Percentiles rank a stretch among this genome's conserved stretches.
phyloP scores from a whole-genome alignment of 2,113 vertebrate genomes.

The Amia ocellicauda region DNA sequence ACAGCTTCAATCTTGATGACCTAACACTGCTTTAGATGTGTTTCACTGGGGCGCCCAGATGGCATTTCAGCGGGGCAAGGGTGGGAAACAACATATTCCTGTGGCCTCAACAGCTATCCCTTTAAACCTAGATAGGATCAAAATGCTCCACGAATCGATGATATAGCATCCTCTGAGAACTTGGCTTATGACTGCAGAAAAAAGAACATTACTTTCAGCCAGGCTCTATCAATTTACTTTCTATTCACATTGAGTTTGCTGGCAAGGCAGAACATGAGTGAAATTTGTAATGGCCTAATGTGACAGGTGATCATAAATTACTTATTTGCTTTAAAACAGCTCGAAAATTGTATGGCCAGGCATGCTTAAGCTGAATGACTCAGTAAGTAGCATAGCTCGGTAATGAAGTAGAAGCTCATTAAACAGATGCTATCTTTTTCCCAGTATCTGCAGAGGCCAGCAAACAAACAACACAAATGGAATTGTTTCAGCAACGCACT shows the following conservation, averaged over 20 bases:
- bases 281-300: conserved; percentile 13
- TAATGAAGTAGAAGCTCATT: conserved; percentile 13
- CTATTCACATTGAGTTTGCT: background rate
- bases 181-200: background rate
- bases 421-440: conserved; percentile 6
- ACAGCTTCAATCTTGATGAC: no score
- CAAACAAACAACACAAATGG: background rate
- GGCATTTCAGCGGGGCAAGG: background rate
- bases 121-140: background rate
- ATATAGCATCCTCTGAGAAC: background rate
- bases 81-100: background rate
- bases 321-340: background rate
- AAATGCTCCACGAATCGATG: background rate
- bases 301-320: conserved; percentile 12
- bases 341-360: background rate
- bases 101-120: background rate
- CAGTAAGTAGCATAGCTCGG: background rate
- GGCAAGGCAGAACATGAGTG: conserved; percentile 11
- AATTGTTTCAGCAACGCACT: background rate
- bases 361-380: conserved; percentile 1
- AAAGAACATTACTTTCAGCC: background rate
- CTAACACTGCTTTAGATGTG: no score
- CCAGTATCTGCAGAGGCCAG: background rate
- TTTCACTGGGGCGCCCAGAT: no score
- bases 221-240: conserved; percentile 10